A percentile compares a stretch with the other conserved stretches of the same genome.
phyloP scores from a whole-genome alignment of 2,113 vertebrate species.

The Maccullochella peelii region DNA sequence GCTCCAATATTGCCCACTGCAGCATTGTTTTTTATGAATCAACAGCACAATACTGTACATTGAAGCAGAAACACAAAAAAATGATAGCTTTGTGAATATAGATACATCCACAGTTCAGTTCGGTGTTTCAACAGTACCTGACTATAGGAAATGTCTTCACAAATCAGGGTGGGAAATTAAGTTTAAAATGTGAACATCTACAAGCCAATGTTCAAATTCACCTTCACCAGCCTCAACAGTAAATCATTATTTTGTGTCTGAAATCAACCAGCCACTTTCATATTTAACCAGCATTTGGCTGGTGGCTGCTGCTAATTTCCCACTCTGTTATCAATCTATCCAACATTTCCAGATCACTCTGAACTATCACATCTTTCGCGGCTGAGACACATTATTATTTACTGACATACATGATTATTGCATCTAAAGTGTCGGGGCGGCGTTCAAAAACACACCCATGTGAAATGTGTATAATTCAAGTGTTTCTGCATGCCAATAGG shows the following conservation, averaged over 20 bases:
- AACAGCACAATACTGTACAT: background rate
- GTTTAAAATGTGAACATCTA: no score
- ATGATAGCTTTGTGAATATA: background rate
- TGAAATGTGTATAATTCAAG: conserved; percentile 4
- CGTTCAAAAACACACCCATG: background rate
- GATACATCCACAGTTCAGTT: background rate
- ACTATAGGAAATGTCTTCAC: background rate
- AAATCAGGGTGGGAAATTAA: no score
- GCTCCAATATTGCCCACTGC: background rate
- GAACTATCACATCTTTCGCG: background rate
- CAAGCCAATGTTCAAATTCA: no score
- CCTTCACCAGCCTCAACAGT: no score
- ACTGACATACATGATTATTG: background rate
- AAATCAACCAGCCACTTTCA: no score
- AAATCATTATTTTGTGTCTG: no score
- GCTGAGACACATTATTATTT: background rate
- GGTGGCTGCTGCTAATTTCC: no score
- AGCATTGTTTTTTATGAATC: background rate
- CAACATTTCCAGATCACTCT: background rate
- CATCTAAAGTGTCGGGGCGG: background rate
- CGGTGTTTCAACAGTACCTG: background rate
- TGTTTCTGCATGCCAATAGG: background rate
- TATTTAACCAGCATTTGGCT: no score
- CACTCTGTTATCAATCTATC: no score
- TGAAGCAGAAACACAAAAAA: background rate